These are phyloP conservation scores for Cephus pulcher DNA, from an alignment of 2,888 invertebrate species.

Conservation along the genomic window DNA sequence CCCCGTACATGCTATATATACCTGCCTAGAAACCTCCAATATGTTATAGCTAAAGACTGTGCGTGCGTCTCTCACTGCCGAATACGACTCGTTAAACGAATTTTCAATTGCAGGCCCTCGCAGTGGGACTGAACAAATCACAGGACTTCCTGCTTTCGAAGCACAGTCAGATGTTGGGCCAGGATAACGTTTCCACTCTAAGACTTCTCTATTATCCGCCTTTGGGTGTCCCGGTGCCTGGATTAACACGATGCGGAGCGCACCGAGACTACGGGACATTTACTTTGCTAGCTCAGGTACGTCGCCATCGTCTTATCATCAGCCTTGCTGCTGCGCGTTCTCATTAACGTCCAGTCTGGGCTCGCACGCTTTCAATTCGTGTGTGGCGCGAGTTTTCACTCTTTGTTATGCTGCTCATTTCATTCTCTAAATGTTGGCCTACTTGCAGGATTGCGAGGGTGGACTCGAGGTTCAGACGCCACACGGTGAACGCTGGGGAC, in stretches of 20 bases:
- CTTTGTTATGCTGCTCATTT: neutral
- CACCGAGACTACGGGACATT: slow-evolving; percentile 83
- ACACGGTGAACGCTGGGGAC: slow-evolving; percentile 77
- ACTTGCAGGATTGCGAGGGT: slow-evolving; percentile 77
- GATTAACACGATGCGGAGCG: slow-evolving; percentile 75
- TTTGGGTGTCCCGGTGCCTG: slow-evolving; percentile 58
- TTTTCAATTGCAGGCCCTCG: slow-evolving; percentile 52
- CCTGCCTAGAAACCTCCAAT: neutral
- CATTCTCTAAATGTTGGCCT: neutral
- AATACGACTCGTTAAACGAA: neutral
- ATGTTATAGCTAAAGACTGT: neutral
- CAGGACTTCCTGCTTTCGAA: slow-evolving; percentile 73
- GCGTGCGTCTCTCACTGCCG: neutral
- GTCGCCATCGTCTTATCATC: neutral
- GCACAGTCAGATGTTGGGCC: slow-evolving; percentile 76
- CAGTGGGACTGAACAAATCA: slow-evolving; percentile 70
- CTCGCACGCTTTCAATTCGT: no score
- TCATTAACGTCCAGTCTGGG: no score
- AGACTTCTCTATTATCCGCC: slow-evolving; percentile 81
- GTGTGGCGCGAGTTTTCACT: no score
- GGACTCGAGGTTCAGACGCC: slow-evolving; percentile 79
- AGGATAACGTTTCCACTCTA: slow-evolving; percentile 75
- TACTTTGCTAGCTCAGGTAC: slow-evolving; percentile 74
- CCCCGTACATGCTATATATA: no score
- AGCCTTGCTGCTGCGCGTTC: neutral